These are phyloP conservation scores for Hydrotaea diabolus DNA, from an alignment of 2,888 invertebrate genomes.

Conservation along the genomic window DNA sequence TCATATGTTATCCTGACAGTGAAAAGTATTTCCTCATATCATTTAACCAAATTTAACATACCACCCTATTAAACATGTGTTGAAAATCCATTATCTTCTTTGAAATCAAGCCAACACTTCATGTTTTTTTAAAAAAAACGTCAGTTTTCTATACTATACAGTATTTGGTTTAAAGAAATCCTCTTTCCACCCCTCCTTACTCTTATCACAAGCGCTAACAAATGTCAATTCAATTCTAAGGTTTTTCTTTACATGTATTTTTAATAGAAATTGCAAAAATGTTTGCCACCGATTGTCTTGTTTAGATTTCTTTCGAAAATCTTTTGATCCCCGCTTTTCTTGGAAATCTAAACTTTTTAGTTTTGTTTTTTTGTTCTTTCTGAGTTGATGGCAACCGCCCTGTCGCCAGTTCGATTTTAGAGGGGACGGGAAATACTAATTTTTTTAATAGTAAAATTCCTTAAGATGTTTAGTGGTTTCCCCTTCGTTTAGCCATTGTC, in stretches of 20 bases:
- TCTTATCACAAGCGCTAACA: neutral
- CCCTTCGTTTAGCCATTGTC: neutral
- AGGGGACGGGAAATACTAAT: slow-evolving; percentile 14
- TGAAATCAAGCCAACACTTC: slow-evolving; percentile 2
- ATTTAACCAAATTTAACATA: no score
- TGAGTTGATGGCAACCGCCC: neutral
- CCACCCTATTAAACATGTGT: no score
- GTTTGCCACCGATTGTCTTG: slow-evolving; percentile 9
- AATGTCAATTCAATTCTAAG: slow-evolving; percentile 25
- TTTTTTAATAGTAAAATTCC: slow-evolving; percentile 37
- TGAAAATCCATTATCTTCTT: no score
- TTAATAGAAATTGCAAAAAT: slow-evolving; percentile 27
- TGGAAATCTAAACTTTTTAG: neutral
- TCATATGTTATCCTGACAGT: no score
- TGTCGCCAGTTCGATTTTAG: neutral
- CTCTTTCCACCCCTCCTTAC: neutral
- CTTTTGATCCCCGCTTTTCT: slow-evolving; percentile 20
- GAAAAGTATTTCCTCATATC: no score
- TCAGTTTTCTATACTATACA: no score
- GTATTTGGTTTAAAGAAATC: slow-evolving; percentile 21
- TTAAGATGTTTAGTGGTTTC: neutral
- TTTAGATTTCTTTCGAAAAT: neutral
- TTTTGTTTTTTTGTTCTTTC: no score
- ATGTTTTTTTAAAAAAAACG: neutral
- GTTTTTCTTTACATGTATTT: neutral